phyloP scores from a whole-genome alignment of 2,113 vertebrate species.

The Myxocyprinus asiaticus region DNA sequence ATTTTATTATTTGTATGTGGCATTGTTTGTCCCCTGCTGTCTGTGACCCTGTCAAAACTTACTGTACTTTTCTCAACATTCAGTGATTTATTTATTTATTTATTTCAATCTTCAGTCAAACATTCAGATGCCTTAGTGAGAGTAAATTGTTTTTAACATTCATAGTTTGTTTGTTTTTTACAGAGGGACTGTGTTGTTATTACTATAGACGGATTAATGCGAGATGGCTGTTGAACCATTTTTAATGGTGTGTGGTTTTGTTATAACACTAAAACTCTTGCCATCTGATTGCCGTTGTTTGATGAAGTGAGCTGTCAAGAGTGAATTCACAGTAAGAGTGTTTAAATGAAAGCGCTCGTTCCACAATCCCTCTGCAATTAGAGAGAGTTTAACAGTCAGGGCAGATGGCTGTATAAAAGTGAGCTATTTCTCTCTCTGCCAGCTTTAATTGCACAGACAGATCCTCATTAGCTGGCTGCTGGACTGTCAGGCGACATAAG shows the following conservation, averaged over 20 bases:
- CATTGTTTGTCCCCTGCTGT: not conserved
- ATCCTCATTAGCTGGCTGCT: slow-evolving; percentile 58
- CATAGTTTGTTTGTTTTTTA: too few relatives aligned
- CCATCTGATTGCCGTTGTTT: not conserved
- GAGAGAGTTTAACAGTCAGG: slow-evolving; percentile 35
- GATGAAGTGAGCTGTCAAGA: slow-evolving; percentile 36
- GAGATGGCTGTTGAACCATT: not conserved
- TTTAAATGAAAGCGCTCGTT: slow-evolving; percentile 13
- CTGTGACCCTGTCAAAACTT: too few relatives aligned
- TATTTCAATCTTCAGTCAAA: not conserved
- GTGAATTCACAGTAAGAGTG: slow-evolving; percentile 6
- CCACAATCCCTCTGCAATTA: not conserved
- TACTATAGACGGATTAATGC: not conserved
- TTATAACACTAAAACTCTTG: slow-evolving; percentile 16
- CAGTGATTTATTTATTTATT: not conserved
- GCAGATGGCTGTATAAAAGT: slow-evolving; percentile 45
- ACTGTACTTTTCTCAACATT: not conserved
- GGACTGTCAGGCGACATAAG: slow-evolving; percentile 14
- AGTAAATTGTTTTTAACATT: slow-evolving; percentile 20
- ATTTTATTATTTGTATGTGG: not conserved
- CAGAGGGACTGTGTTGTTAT: not conserved
- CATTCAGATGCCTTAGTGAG: not conserved
- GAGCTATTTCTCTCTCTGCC: slow-evolving; percentile 54
- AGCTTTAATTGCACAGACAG: slow-evolving; percentile 54
- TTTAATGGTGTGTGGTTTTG: slow-evolving; percentile 10